Conservation (phyloP, 1,140 invertebrate species). For the Phocides pigmalion region DNA sequence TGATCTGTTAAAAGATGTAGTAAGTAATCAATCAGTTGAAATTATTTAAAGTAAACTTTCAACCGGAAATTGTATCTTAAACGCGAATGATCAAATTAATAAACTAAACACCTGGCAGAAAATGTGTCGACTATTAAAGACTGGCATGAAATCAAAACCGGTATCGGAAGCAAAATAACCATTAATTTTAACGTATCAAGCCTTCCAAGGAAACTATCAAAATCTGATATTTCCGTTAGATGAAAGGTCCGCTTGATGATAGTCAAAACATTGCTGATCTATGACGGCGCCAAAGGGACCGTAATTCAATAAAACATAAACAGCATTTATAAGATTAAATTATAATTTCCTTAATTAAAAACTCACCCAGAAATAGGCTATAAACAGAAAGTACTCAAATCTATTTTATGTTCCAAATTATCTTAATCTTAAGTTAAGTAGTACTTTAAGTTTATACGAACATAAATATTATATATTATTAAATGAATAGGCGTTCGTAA, state of each 20-base stretch:
- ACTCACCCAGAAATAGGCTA: too few species aligned
- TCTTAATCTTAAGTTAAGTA: too few species aligned
- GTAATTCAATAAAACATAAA: neutral
- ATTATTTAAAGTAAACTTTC: slow-evolving; percentile 11
- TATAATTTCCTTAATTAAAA: too few species aligned
- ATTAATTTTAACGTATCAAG: slow-evolving; percentile 8
- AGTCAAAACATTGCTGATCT: neutral
- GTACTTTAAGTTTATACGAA: too few species aligned
- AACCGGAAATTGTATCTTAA: neutral
- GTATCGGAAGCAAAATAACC: slow-evolving; percentile 16
- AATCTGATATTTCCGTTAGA: slow-evolving; percentile 23
- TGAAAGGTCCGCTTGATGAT: slow-evolving; percentile 12
- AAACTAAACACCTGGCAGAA: neutral
- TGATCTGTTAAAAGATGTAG: too few species aligned
- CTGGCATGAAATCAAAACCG: slow-evolving; percentile 1
- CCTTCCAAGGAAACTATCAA: slow-evolving; percentile 11
- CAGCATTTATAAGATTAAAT: neutral
- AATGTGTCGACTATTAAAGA: neutral
- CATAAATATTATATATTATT: too few species aligned
- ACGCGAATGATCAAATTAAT: slow-evolving; percentile 8
- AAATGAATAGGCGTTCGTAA: too few species aligned
- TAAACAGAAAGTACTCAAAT: too few species aligned
- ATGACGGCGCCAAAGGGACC: neutral
- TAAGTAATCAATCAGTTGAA: neutral
- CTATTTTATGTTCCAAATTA: too few species aligned